Percentiles rank a stretch among this genome's conserved stretches.
Conservation (phyloP, 2,888 invertebrate genomes). For the Drosophila lacicola region DNA sequence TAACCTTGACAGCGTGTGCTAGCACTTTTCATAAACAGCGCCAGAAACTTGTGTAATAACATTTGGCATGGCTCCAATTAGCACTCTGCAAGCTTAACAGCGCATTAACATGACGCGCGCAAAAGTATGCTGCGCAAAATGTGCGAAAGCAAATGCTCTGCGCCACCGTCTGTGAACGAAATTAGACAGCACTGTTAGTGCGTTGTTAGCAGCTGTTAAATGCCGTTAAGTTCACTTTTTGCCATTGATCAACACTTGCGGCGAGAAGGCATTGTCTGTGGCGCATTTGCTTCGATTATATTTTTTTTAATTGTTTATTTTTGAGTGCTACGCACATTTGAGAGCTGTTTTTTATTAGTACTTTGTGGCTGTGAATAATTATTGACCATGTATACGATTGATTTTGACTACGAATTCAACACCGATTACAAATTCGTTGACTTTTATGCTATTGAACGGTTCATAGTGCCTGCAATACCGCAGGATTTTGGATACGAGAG, state of each 20-base stretch:
- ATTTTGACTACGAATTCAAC: constrained; percentile 27
- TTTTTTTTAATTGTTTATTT: no score
- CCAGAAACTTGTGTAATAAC: not conserved
- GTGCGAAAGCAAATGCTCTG: not conserved
- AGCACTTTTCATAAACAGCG: not conserved
- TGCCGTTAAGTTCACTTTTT: constrained; percentile 46
- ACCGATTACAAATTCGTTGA: constrained; percentile 16
- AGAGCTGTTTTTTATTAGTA: not conserved
- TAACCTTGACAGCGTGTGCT: not conserved
- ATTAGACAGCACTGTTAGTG: constrained; percentile 34
- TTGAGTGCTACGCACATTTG: no score
- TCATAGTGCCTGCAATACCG: constrained; percentile 43
- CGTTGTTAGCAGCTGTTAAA: constrained; percentile 36
- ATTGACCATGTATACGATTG: constrained; percentile 17
- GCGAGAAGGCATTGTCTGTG: not conserved
- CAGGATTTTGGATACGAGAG: not conserved
- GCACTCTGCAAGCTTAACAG: not conserved
- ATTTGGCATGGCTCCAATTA: not conserved
- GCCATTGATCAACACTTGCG: constrained; percentile 6
- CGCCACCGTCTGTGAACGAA: constrained; percentile 35
- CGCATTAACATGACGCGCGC: not conserved
- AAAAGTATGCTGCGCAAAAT: constrained; percentile 45
- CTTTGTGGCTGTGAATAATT: not conserved
- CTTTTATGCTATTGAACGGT: constrained; percentile 22
- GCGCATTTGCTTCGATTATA: not conserved